Conservation (phyloP, 1,140 invertebrate genomes). For the Meteorus sp. region DNA sequence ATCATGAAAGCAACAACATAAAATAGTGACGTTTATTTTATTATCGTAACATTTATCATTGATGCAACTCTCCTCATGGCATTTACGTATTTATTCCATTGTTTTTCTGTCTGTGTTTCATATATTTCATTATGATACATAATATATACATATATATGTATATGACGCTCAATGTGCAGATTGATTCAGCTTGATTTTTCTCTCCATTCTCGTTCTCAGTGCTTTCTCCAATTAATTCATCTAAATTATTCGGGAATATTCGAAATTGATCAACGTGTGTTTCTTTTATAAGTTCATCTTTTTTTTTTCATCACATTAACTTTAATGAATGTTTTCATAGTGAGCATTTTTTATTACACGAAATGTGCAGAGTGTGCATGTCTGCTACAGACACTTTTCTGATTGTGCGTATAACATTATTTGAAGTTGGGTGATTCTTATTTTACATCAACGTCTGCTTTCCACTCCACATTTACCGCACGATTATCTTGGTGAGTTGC, state of each 20-base stretch:
- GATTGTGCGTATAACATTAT: constrained; percentile 18
- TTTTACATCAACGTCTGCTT: not conserved
- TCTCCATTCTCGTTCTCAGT: too few relatives aligned
- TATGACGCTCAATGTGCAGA: too few relatives aligned
- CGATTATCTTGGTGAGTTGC: not conserved
- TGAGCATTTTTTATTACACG: constrained; percentile 10
- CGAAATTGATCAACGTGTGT: too few relatives aligned
- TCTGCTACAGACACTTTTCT: constrained; percentile 12
- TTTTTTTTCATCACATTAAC: constrained; percentile 4
- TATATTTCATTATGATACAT: too few relatives aligned
- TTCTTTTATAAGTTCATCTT: not conserved
- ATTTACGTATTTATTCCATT: not conserved
- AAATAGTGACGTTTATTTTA: not conserved
- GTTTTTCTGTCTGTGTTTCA: too few relatives aligned
- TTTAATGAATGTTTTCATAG: too few relatives aligned
- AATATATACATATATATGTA: too few relatives aligned
- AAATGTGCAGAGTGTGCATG: constrained; percentile 9
- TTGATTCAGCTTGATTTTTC: too few relatives aligned
- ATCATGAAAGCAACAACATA: not conserved
- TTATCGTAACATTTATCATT: not conserved
- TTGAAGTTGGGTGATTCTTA: not conserved
- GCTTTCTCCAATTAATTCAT: not conserved
- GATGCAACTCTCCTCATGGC: not conserved
- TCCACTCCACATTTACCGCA: not conserved
- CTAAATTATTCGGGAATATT: not conserved